Evolutionary conservation across 2,888 invertebrate species (phyloP), one percentile per base, ranked within the genome.

Genomic region (Drosophila niveifrons): DNA sequence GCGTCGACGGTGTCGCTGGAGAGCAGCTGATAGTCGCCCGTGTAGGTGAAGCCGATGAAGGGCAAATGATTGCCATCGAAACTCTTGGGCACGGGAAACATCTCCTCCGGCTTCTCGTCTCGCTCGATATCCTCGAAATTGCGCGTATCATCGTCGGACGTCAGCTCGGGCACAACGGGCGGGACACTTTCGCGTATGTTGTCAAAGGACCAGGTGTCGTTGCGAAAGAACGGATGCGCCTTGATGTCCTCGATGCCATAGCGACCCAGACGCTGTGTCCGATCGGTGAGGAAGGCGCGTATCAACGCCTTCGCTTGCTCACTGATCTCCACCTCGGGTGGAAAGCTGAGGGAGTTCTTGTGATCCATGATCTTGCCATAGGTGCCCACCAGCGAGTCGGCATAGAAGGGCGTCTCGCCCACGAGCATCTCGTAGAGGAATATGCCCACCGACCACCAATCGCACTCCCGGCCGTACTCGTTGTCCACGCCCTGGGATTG

Each of bases 311-410:
- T 97, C 11, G 97, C 97, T 90, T 96, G 95, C 80, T 95, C 95
- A 63, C 98, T 98, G 82, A 99, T 97, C 92, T 98, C 97, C 68
- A 98, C 95, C 92, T 99, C 99, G 62, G 98, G 96, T 31, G 99
- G 99, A 93, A 99, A 99, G 78, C 96, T 95, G 63, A 99, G 94
- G 18, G 98, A 97, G 90, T 98, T 98, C 92, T 98, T 96, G 92
- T 99, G 98, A 93, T 99, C 98, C 99, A 99, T 99, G 83, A 99
- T 99, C 93, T 99, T 99, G 72, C 98, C 98, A 92, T 99, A 99
- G 2, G 99, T 99, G 62, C 98, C 98, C 46, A 99, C 97, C 87
- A 99, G 94, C 73, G 99, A 98, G 92, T 99, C 99, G 2, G 99
- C 99, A 93, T 98, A 99, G 93, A 99, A 99, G 0, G 99, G 99